phyloP scores from a whole-genome alignment of 1,140 invertebrate species.

The Caenorhabditis inopinata region DNA sequence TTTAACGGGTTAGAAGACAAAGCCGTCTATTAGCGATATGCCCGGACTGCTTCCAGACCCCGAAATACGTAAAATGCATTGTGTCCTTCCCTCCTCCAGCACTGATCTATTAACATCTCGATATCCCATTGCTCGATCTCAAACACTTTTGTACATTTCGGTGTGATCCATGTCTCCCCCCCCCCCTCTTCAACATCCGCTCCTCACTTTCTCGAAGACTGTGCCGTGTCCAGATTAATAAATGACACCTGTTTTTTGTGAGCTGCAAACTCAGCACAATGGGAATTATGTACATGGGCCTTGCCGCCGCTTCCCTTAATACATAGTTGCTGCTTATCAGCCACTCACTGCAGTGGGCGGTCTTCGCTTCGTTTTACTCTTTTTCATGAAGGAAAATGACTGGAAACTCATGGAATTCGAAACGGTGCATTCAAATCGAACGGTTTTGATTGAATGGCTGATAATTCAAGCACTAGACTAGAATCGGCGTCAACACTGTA shows the following conservation, averaged over 20 bases:
- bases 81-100: neutral
- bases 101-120: slow-evolving; percentile 1
- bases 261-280: too few relatives aligned
- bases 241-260: neutral
- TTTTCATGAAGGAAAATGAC: too few relatives aligned
- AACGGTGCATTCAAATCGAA: too few relatives aligned
- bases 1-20: slow-evolving; percentile 9
- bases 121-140: neutral
- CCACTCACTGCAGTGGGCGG: neutral
- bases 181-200: neutral
- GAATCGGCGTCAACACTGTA: too few relatives aligned
- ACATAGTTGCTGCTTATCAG: too few relatives aligned
- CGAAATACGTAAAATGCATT: neutral
- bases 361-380: neutral
- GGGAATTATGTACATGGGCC: too few relatives aligned
- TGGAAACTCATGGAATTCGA: too few relatives aligned
- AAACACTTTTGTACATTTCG: neutral
- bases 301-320: too few relatives aligned
- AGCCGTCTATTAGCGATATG: too few relatives aligned
- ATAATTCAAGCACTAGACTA: too few relatives aligned
- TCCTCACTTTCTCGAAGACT: neutral
- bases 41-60: neutral
- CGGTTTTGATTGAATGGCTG: too few relatives aligned
- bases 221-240: neutral
- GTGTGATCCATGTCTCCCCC: neutral